Evolutionary conservation across 2,888 invertebrate species (phyloP), one percentile per base, ranked within the genome.

Genomic region (Metopia argyrocephala): DNA sequence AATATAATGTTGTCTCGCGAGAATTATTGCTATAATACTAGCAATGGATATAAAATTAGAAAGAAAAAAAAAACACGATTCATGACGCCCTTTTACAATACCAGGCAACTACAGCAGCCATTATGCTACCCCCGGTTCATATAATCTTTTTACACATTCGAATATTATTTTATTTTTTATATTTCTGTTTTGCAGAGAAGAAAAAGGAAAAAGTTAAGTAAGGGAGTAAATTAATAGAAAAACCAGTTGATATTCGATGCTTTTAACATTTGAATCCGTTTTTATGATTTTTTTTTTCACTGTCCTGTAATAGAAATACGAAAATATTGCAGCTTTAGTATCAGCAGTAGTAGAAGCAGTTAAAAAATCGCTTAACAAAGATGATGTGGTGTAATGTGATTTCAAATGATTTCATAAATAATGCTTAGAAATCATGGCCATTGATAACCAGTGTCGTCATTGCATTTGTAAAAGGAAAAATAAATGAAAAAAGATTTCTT

Each of bases 1-100:
- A 56, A 68, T 45, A 56, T 68, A 68, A 68, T 68, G 15, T 68
- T 38, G 38, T 68, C 66, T 56, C 56, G 21, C 38, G 66, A 56
- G 66, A 68, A 25, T 68, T 68, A 66, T 38, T 38, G 66, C 52
- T 38, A 54, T 5, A 45, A 68, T 54, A 68, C 27, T 38, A n/a
- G n/a, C 21, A 66, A 66, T 38, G 65, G 65, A 28, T 31, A 66
- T 9, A 9, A 25, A 9, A 61, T 21, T 23, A 48, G 15, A 57
- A 9, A 27, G 27, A 27, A 56, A 56, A 52, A 56, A 56, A 18
- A n/a, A n/a, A n/a, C n/a, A n/a, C n/a, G n/a, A n/a, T 12, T 15
- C 38, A 38, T 38, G 21, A 52, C 38, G 50, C 52, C 65, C 38
- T 66, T 21, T 50, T 27, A 64, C 2, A 56, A n/a, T 25, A 28